Base-by-base conservation (phyloP, 2,888 invertebrate genomes). In the Lasioglossum figueresi region DNA sequence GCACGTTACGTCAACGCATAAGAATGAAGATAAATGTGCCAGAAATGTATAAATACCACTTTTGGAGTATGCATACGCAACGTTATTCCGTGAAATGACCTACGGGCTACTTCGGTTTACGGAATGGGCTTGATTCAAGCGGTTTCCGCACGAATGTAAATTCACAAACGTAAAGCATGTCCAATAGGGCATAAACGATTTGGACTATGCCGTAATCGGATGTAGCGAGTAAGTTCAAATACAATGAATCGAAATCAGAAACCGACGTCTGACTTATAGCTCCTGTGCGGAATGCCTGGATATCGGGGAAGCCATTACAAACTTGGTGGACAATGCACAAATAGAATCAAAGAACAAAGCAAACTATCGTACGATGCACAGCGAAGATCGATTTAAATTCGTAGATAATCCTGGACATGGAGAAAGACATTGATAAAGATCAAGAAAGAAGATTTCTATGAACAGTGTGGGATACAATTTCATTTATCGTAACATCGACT, bases 11-110 rank as follows among this genome's bases (percentile, higher is more conserved):
- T 68, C 68, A n/a, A 34, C 68, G 5, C 75, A 37, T 37, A 68
- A 76, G 76, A 68, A 76, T 48, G 27, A 68, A 52, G 76, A 76
- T 37, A 48, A 68, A 76, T 37, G 31, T 48, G 48, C 5, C 48
- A 27, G 76, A 19, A n/a, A 48, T n/a, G 37, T 68, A 48, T 48
- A 27, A 14, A 40, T 34, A 37, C 66, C 48, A 34, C 48, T 68
- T 76, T 76, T 37, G 45, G 37, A 68, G 48, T 45, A 14, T 68
- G 45, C 76, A 37, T 48, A 23, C 31, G 34, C 48, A 27, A 43
- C 43, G 48, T 68, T 48, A 45, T 76, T 37, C 68, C 45, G 19
- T 37, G 48, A 66, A 48, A 66, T 45, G 66, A 37, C 16, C 76
- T 16, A 48, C 48, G n/a, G 76, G 48, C 48, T 68, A 66, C 43